Percentiles rank a stretch among this genome's conserved stretches.
Evolutionary conservation across 2,797 vertebrate genomes (phyloP).

Genomic region (Sylvia borin): DNA sequence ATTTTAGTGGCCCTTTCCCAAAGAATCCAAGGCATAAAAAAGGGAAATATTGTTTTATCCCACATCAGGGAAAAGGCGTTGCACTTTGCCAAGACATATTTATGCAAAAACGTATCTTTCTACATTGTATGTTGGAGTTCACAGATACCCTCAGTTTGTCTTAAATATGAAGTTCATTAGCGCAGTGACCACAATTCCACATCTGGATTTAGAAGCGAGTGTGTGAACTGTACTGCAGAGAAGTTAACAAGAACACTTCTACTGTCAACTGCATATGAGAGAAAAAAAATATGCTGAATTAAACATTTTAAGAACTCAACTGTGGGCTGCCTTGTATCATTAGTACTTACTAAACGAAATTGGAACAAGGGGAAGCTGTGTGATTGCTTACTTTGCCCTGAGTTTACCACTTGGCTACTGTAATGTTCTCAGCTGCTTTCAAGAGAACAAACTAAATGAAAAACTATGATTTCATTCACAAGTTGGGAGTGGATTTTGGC

Average conservation of each 20-base stretch:
- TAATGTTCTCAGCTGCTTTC: slow-evolving; percentile 1
- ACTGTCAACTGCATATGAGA: not conserved
- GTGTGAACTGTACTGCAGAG: not conserved
- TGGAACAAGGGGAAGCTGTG: not conserved
- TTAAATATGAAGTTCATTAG: slow-evolving; percentile 20
- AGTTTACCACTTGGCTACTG: slow-evolving; percentile 35
- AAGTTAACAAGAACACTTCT: not conserved
- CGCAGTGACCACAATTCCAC: not conserved
- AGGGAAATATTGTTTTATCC: not conserved
- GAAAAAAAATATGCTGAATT: not conserved
- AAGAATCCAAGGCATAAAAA: not conserved
- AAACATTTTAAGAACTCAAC: not conserved
- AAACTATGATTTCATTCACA: slow-evolving; percentile 32
- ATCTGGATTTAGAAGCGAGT: not conserved
- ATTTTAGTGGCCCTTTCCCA: not conserved
- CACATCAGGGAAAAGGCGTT: not conserved
- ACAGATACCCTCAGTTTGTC: not conserved
- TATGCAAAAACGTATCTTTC: not conserved
- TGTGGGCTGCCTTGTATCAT: not conserved
- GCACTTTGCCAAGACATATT: not conserved
- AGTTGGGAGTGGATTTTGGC: slow-evolving; percentile 37
- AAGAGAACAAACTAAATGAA: slow-evolving; percentile 6
- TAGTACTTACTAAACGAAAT: not conserved
- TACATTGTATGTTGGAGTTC: not conserved
- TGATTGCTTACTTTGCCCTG: not conserved